Evolutionary conservation across 2,888 invertebrate species (phyloP).

Genomic region (Parasteatoda lunata): DNA sequence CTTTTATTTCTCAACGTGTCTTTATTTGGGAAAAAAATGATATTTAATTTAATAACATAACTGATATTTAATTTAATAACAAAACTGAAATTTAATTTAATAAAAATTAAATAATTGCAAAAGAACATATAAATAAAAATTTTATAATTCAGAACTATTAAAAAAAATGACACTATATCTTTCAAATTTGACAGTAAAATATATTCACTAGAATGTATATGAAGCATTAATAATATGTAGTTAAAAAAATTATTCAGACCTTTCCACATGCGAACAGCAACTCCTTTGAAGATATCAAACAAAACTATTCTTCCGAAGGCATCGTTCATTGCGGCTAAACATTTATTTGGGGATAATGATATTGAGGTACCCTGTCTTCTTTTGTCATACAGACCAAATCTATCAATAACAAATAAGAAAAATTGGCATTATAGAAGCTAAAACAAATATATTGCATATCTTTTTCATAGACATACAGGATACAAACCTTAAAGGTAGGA

Average conservation of each 20-base stretch:
- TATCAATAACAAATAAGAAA: conserved; percentile 71
- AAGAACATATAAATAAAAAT: too few species aligned
- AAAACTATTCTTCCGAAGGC: conserved; percentile 90
- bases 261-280: conserved; percentile 91
- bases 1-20: too few species aligned
- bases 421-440: conserved; percentile 9
- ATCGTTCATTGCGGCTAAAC: conserved; percentile 88
- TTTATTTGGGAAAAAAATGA: too few species aligned
- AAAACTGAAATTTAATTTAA: too few species aligned
- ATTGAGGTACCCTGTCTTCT: conserved; percentile 84
- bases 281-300: conserved; percentile 86
- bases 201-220: not conserved
- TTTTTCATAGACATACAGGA: not conserved
- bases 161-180: too few species aligned
- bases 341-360: conserved; percentile 85
- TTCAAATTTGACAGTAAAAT: too few species aligned
- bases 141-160: too few species aligned
- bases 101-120: too few species aligned
- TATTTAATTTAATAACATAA: too few species aligned
- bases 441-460: not conserved
- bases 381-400: conserved; percentile 87
- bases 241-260: conserved; percentile 75
- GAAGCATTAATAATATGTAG: too few species aligned
- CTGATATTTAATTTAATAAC: too few species aligned
- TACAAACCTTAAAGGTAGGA: conserved; percentile 80